A percentile compares a stretch with the other conserved stretches of the same genome.
Conservation (phyloP, 64 coral and sea anemone genomes). For the Porites australiensis region DNA sequence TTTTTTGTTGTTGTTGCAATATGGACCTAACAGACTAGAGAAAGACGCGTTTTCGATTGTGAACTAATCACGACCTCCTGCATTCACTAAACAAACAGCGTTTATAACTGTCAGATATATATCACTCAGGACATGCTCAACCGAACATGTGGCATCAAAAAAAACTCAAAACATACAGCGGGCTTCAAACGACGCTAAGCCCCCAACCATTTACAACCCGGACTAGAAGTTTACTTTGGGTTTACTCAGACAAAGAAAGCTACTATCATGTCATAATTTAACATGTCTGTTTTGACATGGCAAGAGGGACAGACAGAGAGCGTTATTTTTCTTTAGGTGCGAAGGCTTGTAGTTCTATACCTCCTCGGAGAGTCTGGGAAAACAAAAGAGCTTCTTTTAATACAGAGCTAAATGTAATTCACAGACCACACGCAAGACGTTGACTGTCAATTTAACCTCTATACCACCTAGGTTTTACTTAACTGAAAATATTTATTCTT, state of each 20-base stretch:
- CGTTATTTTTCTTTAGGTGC: not conserved
- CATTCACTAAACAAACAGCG: constrained; percentile 9
- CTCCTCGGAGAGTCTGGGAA: constrained; percentile 13
- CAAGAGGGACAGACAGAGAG: constrained; percentile 6
- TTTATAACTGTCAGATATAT: not conserved
- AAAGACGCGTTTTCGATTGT: not conserved
- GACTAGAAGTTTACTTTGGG: constrained; percentile 38
- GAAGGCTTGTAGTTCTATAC: not conserved
- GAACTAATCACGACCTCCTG: not conserved
- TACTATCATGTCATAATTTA: constrained; percentile 38
- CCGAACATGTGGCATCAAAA: constrained; percentile 24
- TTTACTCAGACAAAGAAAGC: constrained; percentile 36
- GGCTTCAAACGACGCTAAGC: not conserved
- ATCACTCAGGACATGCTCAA: not conserved
- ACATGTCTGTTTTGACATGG: constrained; percentile 29
- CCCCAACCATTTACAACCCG: not conserved
- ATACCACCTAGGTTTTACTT: not conserved
- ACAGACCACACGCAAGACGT: constrained; percentile 26
- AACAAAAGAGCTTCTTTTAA: constrained; percentile 9
- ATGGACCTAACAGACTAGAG: no score
- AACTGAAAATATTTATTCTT: no score
- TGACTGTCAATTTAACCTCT: not conserved
- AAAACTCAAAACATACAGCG: constrained; percentile 11
- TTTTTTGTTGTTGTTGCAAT: no score
- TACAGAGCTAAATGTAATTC: not conserved